Base-by-base conservation (phyloP, 2,888 invertebrate genomes). In the Brassicogethes aeneus region DNA sequence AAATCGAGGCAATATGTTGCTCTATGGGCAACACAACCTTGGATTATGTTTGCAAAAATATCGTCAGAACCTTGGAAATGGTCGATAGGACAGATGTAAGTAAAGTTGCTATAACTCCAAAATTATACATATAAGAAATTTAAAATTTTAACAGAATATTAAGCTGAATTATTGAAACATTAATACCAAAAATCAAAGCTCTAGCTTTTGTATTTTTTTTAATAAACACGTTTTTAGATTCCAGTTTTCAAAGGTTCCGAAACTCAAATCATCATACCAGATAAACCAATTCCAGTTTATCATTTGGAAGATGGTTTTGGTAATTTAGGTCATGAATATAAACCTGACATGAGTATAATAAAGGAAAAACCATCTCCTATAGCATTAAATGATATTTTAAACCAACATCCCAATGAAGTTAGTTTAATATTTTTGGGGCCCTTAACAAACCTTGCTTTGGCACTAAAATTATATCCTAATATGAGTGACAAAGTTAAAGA, bases 371-470 rank as follows among this genome's bases (percentile, higher is more conserved):
- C 55, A 17, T 85, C 82, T 0, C 76, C 79, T 0, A 59, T 67
- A 5, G 78, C 77, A 3, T 66, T 88, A 12, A 65, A 77, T 34
- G 69, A 76, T 43, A 61, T 83, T 34, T 75, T 80, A 2, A 71
- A 72, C 36, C 65, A 68, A 41, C 60, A 74, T 63, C 61, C 72
- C 64, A 74, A 73, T 41, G 62, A 80, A 55, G 67, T 85, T 15
- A 73, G 75, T 0, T 56, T 86, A 7, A 69, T 85, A 3, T 75
- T 80, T 29, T 61, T 88, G 15, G 90, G 83, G 0, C 79, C 91
- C 0, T 62, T 91, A 16, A 90, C 90, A 1, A 91, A 90, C 56
- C 68, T 88, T 33, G 91, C 89, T 0, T 56, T 88, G 43, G 80
- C 86, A 1, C 70, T 82, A 2, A 77, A 79, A 54, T 61, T 86